Evolutionary conservation across 2,888 invertebrate species (phyloP), one percentile per base, ranked within the genome.

Genomic region (Ectobius pallidus): DNA sequence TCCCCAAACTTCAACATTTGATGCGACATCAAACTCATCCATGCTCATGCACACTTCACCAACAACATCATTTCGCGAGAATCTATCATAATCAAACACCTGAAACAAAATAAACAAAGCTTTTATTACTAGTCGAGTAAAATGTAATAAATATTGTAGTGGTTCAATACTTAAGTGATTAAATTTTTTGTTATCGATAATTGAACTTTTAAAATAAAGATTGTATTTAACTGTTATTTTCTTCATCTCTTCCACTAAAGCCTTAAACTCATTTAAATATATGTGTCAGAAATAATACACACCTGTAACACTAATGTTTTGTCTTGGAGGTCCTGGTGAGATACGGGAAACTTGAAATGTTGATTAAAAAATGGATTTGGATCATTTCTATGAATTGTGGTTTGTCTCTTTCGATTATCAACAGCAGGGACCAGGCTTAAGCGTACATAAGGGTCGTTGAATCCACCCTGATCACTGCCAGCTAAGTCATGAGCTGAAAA

Each of bases 281-380:
- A n/a, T n/a, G n/a, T n/a, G n/a, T n/a, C n/a, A n/a, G n/a, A n/a
- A n/a, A n/a, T n/a, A n/a, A n/a, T n/a, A 0, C 30, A 78, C 77
- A 90, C 91, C 85, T 93, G 92, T n/a, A 92, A 83, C 74, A 92
- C 83, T 65, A 95, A 84, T 27, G 89, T 91, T 82, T 93, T 94
- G 73, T 93, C 92, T 69, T 90, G 89, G 58, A 96, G 85, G 77
- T 96, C 95, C 78, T 96, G 95, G 78, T 93, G 92, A 16, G 95
- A 93, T 9, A 96, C 92, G 0, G 96, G 95, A 81, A 96, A 96
- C 84, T 95, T 96, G 85, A 96, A 96, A 81, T 93, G 92, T 81
- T 96, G 94, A 85, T 96, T 93, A 82, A 95, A 96, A 83, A 92
- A 91, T 0, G 95, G 95, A 83, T 94, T 94, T 9, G 92, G 88